Base-by-base conservation (phyloP, 2,888 invertebrate species). In the Drosophila nr. fundita region DNA sequence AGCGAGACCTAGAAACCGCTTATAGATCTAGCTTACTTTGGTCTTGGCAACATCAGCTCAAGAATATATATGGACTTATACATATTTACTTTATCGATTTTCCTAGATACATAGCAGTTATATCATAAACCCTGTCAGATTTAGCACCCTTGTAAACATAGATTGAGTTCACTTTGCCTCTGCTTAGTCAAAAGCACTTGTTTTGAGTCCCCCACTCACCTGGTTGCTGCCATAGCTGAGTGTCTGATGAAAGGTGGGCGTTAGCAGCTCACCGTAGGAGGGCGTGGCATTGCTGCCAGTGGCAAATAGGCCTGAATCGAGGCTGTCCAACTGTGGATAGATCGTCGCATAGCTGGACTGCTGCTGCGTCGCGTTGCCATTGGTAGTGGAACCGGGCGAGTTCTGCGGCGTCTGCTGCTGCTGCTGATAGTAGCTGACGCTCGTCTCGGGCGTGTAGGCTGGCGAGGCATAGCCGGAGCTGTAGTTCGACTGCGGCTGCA, bases 401-500 rank as follows among this genome's bases (percentile, higher is more conserved):
- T 60, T 4, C 45, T 74, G 87, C 30, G 76, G 65, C 29, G 65
- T 53, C 60, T 64, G 61, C 18, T 73, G 60, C n/a, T 74, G 76
- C 38, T 85, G 90, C 36, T 90, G 89, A 58, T 88, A 88, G 49
- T 70, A 83, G 64, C 72, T 82, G 21, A 80, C 88, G 45, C 75
- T 79, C 36, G 73, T 52, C 18, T 90, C 89, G 55, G 89, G 90
- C 58, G 87, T 88, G 63, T 92, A 91, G 3, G 91, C 91, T 36
- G 91, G 91, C 40, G 91, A 91, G 50, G 92, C 92, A 73, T 91
- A 91, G 29, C 91, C 92, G 18, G 91, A 91, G 68, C 92, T 91
- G 48, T 91, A 91, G 64, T 92, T 92, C 5, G 91, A 92, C 73
- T 91, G 92, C 42, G 92, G 83, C 59, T 91, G 91, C 87, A 91